phyloP scores from a whole-genome alignment of 2,888 invertebrate species.

The Xanthostigma xanthostigma region DNA sequence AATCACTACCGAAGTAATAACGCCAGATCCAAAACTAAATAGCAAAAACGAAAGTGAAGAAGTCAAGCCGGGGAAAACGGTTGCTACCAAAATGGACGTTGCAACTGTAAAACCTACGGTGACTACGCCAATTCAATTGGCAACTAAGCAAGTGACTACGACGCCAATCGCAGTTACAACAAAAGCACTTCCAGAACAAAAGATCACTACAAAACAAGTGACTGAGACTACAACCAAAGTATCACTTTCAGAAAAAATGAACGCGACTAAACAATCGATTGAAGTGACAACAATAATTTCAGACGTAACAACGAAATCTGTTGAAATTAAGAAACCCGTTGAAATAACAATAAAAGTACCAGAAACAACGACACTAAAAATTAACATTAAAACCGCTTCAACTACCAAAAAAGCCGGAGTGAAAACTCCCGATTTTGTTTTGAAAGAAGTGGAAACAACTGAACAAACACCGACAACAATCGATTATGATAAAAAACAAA shows the following conservation, averaged over 20 bases:
- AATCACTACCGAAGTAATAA: no score
- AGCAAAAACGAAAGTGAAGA: not conserved
- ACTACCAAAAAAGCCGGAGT: not conserved
- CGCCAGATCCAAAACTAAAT: not conserved
- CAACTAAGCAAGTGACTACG: not conserved
- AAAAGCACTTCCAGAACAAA: not conserved
- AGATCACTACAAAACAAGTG: not conserved
- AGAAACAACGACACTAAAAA: not conserved
- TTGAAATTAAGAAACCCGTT: constrained; percentile 11
- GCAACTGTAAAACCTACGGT: no score
- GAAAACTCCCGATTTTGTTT: not conserved
- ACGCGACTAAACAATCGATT: no score
- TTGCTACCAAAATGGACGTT: no score
- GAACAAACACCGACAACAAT: not conserved
- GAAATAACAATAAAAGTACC: constrained; percentile 20
- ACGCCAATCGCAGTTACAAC: not conserved
- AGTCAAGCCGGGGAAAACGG: no score
- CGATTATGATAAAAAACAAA: constrained; percentile 2
- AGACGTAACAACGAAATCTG: no score
- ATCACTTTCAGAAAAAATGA: not conserved
- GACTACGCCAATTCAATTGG: no score
- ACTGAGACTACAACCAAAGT: not conserved
- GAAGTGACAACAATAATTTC: no score
- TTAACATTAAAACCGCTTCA: not conserved
- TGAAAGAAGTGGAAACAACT: constrained; percentile 2